phyloP scores from a whole-genome alignment of 2,113 vertebrate genomes.

The Xiphias gladius region DNA sequence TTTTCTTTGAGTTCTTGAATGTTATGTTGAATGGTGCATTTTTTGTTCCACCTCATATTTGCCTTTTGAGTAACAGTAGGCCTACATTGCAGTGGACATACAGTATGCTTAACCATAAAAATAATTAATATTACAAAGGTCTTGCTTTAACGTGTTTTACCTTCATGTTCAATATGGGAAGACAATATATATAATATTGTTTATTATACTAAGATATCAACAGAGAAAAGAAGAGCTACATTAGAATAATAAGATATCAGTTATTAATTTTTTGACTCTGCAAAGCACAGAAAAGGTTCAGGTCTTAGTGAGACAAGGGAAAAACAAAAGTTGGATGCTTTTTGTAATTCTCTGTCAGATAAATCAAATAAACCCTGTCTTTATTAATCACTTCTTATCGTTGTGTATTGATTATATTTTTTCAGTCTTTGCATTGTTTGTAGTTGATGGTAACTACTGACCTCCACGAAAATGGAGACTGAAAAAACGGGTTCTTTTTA shows the following conservation, averaged over 20 bases:
- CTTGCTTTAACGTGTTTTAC: slow-evolving; percentile 38
- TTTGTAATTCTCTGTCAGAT: slow-evolving; percentile 60
- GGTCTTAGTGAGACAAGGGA: slow-evolving; percentile 11
- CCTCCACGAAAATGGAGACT: too few species aligned
- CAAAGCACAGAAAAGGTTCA: slow-evolving; percentile 28
- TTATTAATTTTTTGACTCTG: slow-evolving; percentile 29
- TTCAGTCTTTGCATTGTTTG: not conserved
- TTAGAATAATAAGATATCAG: slow-evolving; percentile 20
- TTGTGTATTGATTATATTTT: slow-evolving; percentile 27
- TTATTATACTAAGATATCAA: slow-evolving; percentile 49
- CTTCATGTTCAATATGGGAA: slow-evolving; percentile 28
- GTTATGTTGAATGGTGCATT: slow-evolving; percentile 26
- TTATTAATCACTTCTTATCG: slow-evolving; percentile 47
- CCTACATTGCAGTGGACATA: slow-evolving; percentile 29
- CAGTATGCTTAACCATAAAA: slow-evolving; percentile 4
- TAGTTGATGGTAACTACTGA: not conserved
- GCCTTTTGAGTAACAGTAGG: slow-evolving; percentile 31
- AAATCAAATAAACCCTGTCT: slow-evolving; percentile 71
- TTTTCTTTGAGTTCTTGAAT: slow-evolving; percentile 28
- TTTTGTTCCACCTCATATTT: slow-evolving; percentile 38
- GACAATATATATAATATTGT: slow-evolving; percentile 46
- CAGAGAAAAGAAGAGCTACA: slow-evolving; percentile 30
- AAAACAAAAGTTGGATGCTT: slow-evolving; percentile 16
- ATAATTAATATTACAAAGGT: slow-evolving; percentile 28
- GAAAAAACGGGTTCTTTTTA: too few species aligned